Conservation (phyloP, 2,888 invertebrate genomes). For the Achlya flavicornis region DNA sequence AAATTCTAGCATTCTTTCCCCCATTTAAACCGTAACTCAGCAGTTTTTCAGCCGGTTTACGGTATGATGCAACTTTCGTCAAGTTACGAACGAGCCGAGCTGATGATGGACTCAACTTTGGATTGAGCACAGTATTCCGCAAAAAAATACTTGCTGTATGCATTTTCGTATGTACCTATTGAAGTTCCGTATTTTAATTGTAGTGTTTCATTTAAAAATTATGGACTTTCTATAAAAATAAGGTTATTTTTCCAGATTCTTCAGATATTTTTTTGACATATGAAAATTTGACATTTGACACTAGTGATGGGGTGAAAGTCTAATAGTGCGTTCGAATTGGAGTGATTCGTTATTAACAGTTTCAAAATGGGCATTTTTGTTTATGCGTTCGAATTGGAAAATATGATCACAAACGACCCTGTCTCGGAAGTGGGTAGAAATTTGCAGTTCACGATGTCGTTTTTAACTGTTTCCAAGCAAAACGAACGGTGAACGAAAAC, state of each 20-base stretch:
- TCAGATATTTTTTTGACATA: constrained; percentile 38
- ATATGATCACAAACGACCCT: no score
- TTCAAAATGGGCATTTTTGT: no score
- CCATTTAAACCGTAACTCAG: constrained; percentile 31
- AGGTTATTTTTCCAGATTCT: constrained; percentile 78
- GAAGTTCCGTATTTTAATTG: constrained; percentile 26
- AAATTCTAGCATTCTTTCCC: constrained; percentile 44
- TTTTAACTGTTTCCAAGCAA: no score
- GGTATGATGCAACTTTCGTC: constrained; percentile 76
- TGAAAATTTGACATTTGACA: constrained; percentile 15
- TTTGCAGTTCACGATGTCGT: no score
- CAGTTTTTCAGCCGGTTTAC: constrained; percentile 56
- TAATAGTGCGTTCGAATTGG: no score
- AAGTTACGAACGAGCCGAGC: constrained; percentile 60
- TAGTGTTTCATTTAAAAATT: constrained; percentile 53
- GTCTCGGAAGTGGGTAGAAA: no score
- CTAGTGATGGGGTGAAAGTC: neutral
- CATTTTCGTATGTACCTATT: constrained; percentile 50
- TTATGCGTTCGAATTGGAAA: no score
- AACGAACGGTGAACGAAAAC: no score
- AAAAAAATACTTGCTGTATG: constrained; percentile 69
- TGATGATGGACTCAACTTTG: constrained; percentile 57
- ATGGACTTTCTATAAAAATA: constrained; percentile 24
- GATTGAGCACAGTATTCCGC: constrained; percentile 61
- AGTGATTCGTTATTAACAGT: no score